phyloP scores from a whole-genome alignment of 1,140 invertebrate genomes.

The Drosophila murphyi region DNA sequence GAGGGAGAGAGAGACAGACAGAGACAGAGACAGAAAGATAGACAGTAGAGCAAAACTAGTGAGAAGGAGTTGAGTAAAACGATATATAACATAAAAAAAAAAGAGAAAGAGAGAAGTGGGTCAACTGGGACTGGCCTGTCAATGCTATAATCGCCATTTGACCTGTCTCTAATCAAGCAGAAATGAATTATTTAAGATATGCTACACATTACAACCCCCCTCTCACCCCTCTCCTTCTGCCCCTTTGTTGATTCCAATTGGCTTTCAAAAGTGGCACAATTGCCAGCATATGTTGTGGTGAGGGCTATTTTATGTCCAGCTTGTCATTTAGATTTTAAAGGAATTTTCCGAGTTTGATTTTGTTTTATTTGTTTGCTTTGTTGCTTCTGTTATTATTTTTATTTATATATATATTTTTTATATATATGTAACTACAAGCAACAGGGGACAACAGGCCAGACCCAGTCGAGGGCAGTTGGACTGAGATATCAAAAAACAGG shows the following conservation, averaged over 20 bases:
- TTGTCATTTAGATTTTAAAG: constrained; percentile 43
- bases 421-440: constrained; percentile 4
- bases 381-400: not conserved
- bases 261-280: constrained; percentile 16
- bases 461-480: not conserved
- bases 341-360: constrained; percentile 12
- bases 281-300: not conserved
- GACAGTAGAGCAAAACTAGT: not conserved
- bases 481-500: constrained; percentile 55
- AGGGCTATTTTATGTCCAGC: not conserved
- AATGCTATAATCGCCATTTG: constrained; percentile 4
- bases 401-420: not conserved
- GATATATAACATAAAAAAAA: not conserved
- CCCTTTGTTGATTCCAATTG: too few species aligned
- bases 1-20: not conserved
- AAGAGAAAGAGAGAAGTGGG: not conserved
- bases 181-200: constrained; percentile 43
- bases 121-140: not conserved
- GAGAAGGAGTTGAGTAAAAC: not conserved
- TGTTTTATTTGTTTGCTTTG: constrained; percentile 32
- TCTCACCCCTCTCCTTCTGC: not conserved
- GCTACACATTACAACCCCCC: not conserved
- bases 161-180: constrained; percentile 44
- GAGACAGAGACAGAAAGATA: not conserved
- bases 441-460: not conserved